Percentiles rank a stretch among this genome's conserved stretches.
These are phyloP conservation scores for Neodon shergylaensis DNA, from an alignment of 2,113 vertebrate species.

Conservation along the genomic window DNA sequence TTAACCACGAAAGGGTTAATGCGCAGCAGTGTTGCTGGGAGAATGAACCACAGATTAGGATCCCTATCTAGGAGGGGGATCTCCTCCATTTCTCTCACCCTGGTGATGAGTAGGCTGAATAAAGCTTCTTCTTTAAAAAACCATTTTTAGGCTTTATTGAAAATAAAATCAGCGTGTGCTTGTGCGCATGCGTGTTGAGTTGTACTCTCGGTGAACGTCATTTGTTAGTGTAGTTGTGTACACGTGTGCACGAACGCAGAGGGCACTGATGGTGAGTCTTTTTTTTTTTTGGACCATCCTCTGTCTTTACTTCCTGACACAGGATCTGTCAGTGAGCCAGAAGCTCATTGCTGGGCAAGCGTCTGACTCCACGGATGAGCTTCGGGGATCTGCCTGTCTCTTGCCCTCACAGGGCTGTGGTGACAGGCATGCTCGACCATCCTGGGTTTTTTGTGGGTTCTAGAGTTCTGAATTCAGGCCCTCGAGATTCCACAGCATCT, in stretches of 20 bases:
- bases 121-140: background rate
- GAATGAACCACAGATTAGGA: background rate
- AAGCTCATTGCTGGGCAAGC: background rate
- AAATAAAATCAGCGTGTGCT: background rate
- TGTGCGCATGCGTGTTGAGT: background rate
- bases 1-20: background rate
- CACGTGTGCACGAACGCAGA: background rate
- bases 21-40: background rate
- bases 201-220: background rate
- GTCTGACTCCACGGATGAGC: background rate
- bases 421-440: too few species aligned
- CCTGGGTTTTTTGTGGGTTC: background rate
- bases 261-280: background rate
- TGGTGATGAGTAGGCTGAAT: background rate
- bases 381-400: background rate
- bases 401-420: background rate
- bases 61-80: background rate
- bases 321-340: background rate
- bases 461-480: background rate
- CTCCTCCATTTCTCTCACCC: background rate
- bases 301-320: background rate
- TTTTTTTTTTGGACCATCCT: background rate
- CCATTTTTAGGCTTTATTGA: background rate
- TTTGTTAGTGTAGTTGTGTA: background rate
- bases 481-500: background rate